phyloP scores from a whole-genome alignment of 2,888 invertebrate genomes.

The Plebejus anna region DNA sequence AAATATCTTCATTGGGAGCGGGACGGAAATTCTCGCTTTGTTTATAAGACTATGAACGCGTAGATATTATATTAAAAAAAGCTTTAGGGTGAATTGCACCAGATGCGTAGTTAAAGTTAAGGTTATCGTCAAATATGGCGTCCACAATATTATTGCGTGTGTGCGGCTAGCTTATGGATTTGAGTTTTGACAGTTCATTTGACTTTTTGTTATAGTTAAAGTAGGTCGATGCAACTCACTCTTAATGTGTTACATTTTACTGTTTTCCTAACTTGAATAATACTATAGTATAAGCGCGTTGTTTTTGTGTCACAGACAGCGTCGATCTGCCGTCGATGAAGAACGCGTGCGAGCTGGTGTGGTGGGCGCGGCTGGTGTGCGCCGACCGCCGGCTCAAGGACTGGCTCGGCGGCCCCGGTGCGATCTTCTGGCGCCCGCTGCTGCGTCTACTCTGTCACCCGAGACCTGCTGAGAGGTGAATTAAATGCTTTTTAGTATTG shows the following conservation, averaged over 20 bases:
- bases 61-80: not conserved
- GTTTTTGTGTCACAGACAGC: not conserved
- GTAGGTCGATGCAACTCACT: too few relatives aligned
- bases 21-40: constrained; percentile 19
- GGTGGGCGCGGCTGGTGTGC: constrained; percentile 90
- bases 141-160: too few relatives aligned
- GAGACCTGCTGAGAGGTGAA: constrained; percentile 61
- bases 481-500: constrained; percentile 22
- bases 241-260: too few relatives aligned
- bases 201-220: too few relatives aligned
- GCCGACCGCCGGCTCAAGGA: constrained; percentile 90
- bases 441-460: constrained; percentile 86
- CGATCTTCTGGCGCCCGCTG: constrained; percentile 92
- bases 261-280: too few relatives aligned
- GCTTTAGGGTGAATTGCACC: too few relatives aligned
- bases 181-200: too few relatives aligned
- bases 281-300: not conserved
- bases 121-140: too few relatives aligned
- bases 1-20: constrained; percentile 23
- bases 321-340: constrained; percentile 54
- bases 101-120: too few relatives aligned
- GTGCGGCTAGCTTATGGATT: too few relatives aligned
- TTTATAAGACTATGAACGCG: not conserved
- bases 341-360: constrained; percentile 79
- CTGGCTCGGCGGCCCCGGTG: constrained; percentile 92